These are phyloP conservation scores for Chalcosyrphus nemorum DNA, from an alignment of 2,888 invertebrate genomes.

Conservation along the genomic window DNA sequence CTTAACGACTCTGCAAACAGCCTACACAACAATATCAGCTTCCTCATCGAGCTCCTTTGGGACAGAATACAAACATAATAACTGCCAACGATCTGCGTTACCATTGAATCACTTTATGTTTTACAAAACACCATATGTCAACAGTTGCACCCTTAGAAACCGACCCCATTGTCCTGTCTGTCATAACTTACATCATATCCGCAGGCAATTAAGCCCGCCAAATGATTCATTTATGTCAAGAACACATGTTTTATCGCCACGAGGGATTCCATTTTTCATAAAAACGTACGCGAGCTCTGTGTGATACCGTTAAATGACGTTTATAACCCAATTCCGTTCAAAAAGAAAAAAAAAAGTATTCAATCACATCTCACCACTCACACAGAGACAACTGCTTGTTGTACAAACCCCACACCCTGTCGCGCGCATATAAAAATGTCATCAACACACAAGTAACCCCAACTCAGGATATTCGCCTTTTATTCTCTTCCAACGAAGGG, in stretches of 20 bases:
- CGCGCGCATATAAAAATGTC: conserved; percentile 13
- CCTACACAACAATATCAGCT: no score
- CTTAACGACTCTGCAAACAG: no score
- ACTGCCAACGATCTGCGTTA: no score
- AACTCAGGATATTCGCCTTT: neutral
- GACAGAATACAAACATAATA: no score
- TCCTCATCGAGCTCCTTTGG: no score
- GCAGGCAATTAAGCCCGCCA: conserved; percentile 23
- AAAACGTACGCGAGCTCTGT: neutral
- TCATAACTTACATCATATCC: neutral
- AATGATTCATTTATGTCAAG: conserved; percentile 28
- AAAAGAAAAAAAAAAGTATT: conserved; percentile 16
- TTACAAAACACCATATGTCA: no score
- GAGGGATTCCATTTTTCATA: conserved; percentile 22
- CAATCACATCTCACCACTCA: conserved; percentile 17
- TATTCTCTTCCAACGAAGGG: neutral
- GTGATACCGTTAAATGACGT: conserved; percentile 39
- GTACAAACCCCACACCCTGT: no score
- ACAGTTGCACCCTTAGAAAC: no score
- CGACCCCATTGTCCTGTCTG: neutral
- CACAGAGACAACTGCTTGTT: no score
- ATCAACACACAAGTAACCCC: conserved; percentile 7
- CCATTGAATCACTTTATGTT: no score
- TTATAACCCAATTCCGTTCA: conserved; percentile 36
- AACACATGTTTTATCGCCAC: conserved; percentile 27